Evolutionary conservation across 2,888 invertebrate genomes (phyloP), one percentile per base, ranked within the genome.

Genomic region (Limnephilus marmoratus): DNA sequence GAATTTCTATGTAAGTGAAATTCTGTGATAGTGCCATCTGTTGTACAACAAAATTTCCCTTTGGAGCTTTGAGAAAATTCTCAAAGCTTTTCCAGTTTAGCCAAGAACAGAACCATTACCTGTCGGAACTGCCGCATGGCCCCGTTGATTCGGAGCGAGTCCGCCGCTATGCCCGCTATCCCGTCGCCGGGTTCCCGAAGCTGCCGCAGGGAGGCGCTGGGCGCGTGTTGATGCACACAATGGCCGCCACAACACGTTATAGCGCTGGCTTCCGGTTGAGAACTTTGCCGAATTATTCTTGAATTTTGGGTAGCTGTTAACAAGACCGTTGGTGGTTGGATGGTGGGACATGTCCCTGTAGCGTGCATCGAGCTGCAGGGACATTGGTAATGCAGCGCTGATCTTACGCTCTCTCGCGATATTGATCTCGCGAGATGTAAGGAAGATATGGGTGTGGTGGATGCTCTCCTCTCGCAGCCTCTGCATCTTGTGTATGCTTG

Each of bases 81-180:
- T 12, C 18, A 68, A 81, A 86, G 80, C 41, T n/a, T 34, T 85
- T 80, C 85, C 96, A 96, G 96, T 95, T 96, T 96, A 95, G 92
- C 93, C 29, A 68, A 88, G 94, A 94, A 92, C 94, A 92, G 90
- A 90, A 90, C 94, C 95, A 96, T 96, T 97, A 98, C 98, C 98
- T 99, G 99, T 96, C 98, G 98, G 96, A 99, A 99, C 95, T 98
- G 99, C 94, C 99, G 97, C 97, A 99, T 98, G 94, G 99, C 99
- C 94, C 99, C 99, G 96, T 99, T 99, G 96, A 99, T 98, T 94
- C 99, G 97, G 94, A 99, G 97, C 92, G 99, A 99, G 96, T 99
- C 99, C 90, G 99, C 99, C 37, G 99, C 99, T 94, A 99, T 99
- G 95, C 98, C 98, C 88, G 99, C 99, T 94, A 99, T 98, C 94